Evolutionary conservation across 2,888 invertebrate species (phyloP).

Genomic region (Hydraecia micacea): DNA sequence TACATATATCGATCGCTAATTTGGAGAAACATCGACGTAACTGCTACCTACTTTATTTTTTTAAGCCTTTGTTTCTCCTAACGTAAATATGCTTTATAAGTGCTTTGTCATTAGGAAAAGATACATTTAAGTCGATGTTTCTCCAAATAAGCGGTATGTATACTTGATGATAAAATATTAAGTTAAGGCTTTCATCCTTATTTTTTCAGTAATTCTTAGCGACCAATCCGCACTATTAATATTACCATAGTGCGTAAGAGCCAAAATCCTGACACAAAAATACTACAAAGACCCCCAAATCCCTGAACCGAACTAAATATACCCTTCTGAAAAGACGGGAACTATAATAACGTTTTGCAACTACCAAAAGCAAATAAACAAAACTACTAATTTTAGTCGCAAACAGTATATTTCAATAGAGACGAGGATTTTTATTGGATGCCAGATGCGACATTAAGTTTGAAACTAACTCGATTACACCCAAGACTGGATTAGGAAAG

Average conservation of each 20-base stretch:
- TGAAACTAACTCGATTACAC: conserved; percentile 67
- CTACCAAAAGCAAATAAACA: conserved; percentile 31
- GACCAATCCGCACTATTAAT: background rate
- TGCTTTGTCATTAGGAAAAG: too few relatives aligned
- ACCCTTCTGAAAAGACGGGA: too few relatives aligned
- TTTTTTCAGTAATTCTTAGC: background rate
- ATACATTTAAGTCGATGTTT: too few relatives aligned
- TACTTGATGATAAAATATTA: background rate
- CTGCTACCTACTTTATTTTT: too few relatives aligned
- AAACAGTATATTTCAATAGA: conserved; percentile 53
- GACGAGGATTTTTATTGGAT: conserved; percentile 58
- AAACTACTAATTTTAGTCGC: conserved; percentile 35
- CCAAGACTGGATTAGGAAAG: conserved; percentile 65
- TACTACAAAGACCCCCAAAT: background rate
- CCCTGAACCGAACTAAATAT: too few relatives aligned
- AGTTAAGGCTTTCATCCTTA: too few relatives aligned
- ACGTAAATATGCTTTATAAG: too few relatives aligned
- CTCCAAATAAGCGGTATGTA: too few relatives aligned
- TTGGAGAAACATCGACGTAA: too few relatives aligned
- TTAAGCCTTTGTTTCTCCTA: too few relatives aligned
- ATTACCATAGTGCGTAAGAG: too few relatives aligned
- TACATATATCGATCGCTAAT: too few relatives aligned
- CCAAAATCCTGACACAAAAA: background rate
- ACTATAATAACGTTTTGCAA: background rate
- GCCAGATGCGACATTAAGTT: conserved; percentile 68